These are phyloP conservation scores for Lampris incognitus DNA, from an alignment of 2,113 vertebrate species.

Conservation along the genomic window DNA sequence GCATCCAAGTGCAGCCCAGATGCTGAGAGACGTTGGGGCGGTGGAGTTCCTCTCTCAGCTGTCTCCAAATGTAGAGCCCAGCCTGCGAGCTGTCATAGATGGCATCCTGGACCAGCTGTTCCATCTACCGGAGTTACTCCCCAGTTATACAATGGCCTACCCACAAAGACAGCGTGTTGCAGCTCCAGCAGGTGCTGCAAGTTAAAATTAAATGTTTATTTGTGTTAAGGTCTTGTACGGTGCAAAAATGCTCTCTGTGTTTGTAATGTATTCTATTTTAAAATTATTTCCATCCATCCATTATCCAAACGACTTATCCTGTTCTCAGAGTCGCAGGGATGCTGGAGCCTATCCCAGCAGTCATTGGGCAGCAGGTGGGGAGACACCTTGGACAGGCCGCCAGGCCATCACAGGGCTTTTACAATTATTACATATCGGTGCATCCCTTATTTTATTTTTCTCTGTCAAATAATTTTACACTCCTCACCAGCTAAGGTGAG, in stretches of 20 bases:
- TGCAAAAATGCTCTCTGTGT: neutral
- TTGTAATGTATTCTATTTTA: neutral
- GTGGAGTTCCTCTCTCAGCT: constrained; percentile 95
- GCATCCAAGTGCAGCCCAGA: constrained; percentile 89
- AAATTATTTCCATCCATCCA: too few relatives aligned
- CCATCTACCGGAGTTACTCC: constrained; percentile 85
- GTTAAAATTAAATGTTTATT: constrained; percentile 48
- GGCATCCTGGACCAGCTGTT: constrained; percentile 92
- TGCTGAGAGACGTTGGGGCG: constrained; percentile 89
- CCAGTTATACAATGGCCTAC: constrained; percentile 48
- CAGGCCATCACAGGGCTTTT: too few relatives aligned
- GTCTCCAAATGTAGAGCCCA: constrained; percentile 86
- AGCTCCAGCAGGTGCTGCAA: constrained; percentile 69
- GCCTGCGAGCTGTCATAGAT: constrained; percentile 88
- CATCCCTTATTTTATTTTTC: too few relatives aligned
- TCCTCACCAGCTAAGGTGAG: too few relatives aligned
- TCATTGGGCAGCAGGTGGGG: too few relatives aligned
- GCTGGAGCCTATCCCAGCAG: too few relatives aligned
- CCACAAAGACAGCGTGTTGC: constrained; percentile 63
- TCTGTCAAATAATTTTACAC: too few relatives aligned
- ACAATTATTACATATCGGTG: too few relatives aligned
- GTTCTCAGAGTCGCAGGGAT: too few relatives aligned
- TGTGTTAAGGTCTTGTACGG: constrained; percentile 17
- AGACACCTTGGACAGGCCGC: too few relatives aligned
- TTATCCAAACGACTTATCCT: too few relatives aligned